These are phyloP conservation scores for Ormia ochracea DNA, from an alignment of 2,888 invertebrate species.

Conservation along the genomic window DNA sequence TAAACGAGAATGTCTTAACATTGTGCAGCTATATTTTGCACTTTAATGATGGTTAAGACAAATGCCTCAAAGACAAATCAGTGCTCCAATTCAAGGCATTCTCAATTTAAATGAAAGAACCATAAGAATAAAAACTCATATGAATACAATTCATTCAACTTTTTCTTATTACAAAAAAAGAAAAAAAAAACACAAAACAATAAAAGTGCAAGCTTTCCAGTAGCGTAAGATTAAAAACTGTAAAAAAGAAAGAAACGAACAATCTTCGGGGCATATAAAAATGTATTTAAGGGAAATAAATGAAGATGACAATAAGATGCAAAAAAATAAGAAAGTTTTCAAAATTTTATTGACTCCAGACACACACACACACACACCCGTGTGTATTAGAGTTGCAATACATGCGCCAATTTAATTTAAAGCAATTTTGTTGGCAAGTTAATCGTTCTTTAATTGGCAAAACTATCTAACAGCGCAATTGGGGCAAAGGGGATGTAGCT, in stretches of 20 bases:
- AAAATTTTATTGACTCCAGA: not conserved
- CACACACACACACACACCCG: too few species aligned
- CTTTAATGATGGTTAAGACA: slow-evolving; percentile 24
- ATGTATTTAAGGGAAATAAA: slow-evolving; percentile 41
- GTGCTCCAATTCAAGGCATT: slow-evolving; percentile 42
- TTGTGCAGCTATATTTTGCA: not conserved
- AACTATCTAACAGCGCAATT: not conserved
- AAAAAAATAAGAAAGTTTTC: not conserved
- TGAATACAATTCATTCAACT: slow-evolving; percentile 46
- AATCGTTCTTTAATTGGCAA: not conserved
- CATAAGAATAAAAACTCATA: not conserved
- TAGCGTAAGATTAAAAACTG: slow-evolving; percentile 9
- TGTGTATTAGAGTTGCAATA: too few species aligned
- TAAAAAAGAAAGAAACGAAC: slow-evolving; percentile 20
- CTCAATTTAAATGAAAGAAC: slow-evolving; percentile 9
- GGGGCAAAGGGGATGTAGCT: slow-evolving; percentile 69
- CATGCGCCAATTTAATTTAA: not conserved
- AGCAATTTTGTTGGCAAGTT: not conserved
- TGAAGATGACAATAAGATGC: slow-evolving; percentile 26
- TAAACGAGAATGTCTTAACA: not conserved
- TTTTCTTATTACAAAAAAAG: slow-evolving; percentile 5
- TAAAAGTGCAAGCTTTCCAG: not conserved
- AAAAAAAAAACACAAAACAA: not conserved
- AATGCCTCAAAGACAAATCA: slow-evolving; percentile 42
- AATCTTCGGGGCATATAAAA: slow-evolving; percentile 27